Evolutionary conservation across 1,140 invertebrate species (phyloP), one percentile per base, ranked within the genome.

Genomic region (Panulirus ornatus): DNA sequence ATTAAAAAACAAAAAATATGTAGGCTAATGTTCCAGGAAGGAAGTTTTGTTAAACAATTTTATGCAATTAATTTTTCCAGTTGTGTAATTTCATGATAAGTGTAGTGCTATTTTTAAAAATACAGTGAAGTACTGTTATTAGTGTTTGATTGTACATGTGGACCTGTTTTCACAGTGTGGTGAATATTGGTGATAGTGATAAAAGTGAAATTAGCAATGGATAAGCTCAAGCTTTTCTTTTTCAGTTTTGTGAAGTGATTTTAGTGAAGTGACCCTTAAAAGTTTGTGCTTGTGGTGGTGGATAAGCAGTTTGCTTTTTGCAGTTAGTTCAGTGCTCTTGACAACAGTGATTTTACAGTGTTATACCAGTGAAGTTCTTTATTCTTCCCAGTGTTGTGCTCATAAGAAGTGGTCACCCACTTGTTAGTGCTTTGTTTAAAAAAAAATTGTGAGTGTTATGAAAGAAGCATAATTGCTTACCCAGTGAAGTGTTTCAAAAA

Each of bases 61-160:
- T 66, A 66, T 30, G n/a, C 30, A 27, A 66, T 3, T 30, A 2
- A 16, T 22, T 66, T 30, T 66, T 0, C 22, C 30, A 8, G 9
- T 58, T 81, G n/a, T 66, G 47, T 51, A 27, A 54, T 40, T 79
- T 54, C 42, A 88, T 34, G 34, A 75, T n/a, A 38, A 30, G 79
- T 83, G 88, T 83, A 83, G 66, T 76, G 85, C 75, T 88, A 70
- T 47, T 70, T 78, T 81, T 42, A 22, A 34, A 54, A 81, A 88
- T 58, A 70, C 30, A 44, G 51, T 70, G 54, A 63, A 66, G 34
- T 47, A n/a, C 19, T 47, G 38, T 82, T 73, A 27, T 84, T 81
- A 84, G 88, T 89, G 88, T 89, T 83, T 89, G 47, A 84, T 84
- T 89, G 88, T 89, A 70, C 71, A 89, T 83, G 78, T 89, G 88